Conservation (phyloP, 2,888 invertebrate genomes). For the Pristionchus maxplancki region DNA sequence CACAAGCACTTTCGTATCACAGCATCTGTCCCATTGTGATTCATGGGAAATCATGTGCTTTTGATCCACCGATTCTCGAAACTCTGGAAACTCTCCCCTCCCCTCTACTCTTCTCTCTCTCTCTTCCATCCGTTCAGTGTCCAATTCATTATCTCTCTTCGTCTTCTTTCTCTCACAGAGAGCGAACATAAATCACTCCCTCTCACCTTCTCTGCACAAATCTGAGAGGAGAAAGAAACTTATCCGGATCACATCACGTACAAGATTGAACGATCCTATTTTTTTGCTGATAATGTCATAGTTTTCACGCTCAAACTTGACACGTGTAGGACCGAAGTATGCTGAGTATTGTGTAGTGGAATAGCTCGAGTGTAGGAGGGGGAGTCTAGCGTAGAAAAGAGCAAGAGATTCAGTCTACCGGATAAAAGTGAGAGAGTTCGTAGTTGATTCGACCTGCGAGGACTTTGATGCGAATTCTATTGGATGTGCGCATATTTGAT, state of each 20-base stretch:
- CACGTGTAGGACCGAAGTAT: neutral
- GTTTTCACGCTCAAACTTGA: neutral
- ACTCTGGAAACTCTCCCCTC: neutral
- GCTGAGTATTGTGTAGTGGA: neutral
- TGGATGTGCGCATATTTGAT: neutral
- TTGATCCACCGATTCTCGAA: conserved; percentile 1
- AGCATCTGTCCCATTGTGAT: neutral
- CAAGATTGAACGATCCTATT: neutral
- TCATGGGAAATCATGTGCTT: conserved; percentile 19
- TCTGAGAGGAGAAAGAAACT: neutral
- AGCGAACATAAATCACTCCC: conserved; percentile 18
- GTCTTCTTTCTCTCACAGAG: neutral
- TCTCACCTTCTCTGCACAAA: conserved; percentile 28
- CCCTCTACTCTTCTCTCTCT: neutral
- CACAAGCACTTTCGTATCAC: neutral
- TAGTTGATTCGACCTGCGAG: neutral
- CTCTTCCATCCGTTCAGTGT: conserved; percentile 15
- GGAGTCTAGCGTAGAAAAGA: neutral
- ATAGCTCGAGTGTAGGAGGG: neutral
- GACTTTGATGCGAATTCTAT: neutral
- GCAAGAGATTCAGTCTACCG: conserved; percentile 6
- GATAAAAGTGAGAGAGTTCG: neutral
- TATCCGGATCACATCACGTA: neutral
- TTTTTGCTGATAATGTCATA: too few relatives aligned
- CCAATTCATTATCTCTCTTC: neutral